Evolutionary conservation across 1,140 invertebrate species (phyloP).

Genomic region (Sinella curviseta): DNA sequence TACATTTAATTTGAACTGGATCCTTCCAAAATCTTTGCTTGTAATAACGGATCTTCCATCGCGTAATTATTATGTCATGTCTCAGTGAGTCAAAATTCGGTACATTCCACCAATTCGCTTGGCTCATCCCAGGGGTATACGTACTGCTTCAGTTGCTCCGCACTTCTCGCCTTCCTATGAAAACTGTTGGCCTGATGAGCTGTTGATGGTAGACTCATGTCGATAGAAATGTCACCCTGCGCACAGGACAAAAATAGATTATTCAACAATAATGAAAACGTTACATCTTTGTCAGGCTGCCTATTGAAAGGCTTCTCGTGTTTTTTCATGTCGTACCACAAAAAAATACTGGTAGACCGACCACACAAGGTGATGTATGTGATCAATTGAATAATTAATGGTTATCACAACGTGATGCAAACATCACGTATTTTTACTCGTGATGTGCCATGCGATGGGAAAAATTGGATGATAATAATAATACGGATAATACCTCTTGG

Average conservation of each 20-base stretch:
- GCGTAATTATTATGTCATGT: too few relatives aligned
- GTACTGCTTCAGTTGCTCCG: conserved; percentile 30
- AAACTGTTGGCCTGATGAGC: not conserved
- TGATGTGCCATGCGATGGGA: too few relatives aligned
- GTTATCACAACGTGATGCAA: too few relatives aligned
- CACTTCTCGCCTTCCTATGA: conserved; percentile 33
- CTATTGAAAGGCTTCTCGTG: too few relatives aligned
- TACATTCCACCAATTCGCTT: not conserved
- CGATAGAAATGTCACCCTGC: conserved; percentile 1
- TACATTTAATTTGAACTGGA: too few relatives aligned
- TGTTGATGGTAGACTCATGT: not conserved
- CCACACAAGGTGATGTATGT: not conserved
- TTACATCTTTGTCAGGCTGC: too few relatives aligned
- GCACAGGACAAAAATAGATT: not conserved
- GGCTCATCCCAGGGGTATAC: not conserved
- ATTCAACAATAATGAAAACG: not conserved
- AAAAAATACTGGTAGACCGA: too few relatives aligned
- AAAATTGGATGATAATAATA: not conserved
- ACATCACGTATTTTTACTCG: too few relatives aligned
- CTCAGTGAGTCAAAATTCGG: not conserved
- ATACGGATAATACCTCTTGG: not conserved
- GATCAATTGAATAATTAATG: too few relatives aligned
- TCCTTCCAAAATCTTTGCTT: too few relatives aligned
- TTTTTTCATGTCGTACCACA: too few relatives aligned
- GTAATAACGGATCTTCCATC: too few relatives aligned